phyloP scores from a whole-genome alignment of 2,888 invertebrate genomes.

The Patella caerulea region DNA sequence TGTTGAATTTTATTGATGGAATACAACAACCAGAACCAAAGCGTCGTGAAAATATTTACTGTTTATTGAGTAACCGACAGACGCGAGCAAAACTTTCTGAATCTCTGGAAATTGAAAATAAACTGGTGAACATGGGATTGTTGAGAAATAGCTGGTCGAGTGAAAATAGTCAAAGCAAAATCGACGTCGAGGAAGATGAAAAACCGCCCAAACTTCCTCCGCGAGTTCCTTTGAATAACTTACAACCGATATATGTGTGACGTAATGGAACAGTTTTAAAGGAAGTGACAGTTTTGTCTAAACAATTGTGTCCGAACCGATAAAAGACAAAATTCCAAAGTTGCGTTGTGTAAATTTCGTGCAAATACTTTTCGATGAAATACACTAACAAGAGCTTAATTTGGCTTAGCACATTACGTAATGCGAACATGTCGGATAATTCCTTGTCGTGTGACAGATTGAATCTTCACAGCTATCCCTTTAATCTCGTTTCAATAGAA shows the following conservation, averaged over 20 bases:
- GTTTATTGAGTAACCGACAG: constrained; percentile 42
- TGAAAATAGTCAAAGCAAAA: not conserved
- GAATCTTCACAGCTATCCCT: too few relatives aligned
- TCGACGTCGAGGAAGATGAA: not conserved
- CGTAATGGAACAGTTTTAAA: too few relatives aligned
- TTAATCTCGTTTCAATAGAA: too few relatives aligned
- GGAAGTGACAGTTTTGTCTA: too few relatives aligned
- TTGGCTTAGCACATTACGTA: too few relatives aligned
- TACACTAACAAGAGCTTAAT: too few relatives aligned
- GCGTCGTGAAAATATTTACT: constrained; percentile 44
- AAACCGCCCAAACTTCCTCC: not conserved
- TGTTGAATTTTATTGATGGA: constrained; percentile 44
- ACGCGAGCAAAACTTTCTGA: constrained; percentile 46
- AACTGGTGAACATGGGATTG: constrained; percentile 40
- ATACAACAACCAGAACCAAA: constrained; percentile 42
- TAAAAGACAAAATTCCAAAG: too few relatives aligned
- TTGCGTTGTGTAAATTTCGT: too few relatives aligned
- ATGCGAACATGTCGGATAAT: too few relatives aligned
- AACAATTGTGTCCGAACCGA: too few relatives aligned
- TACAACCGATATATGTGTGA: not conserved
- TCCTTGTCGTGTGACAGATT: too few relatives aligned
- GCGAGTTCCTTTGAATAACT: constrained; percentile 1
- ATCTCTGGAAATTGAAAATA: constrained; percentile 47
- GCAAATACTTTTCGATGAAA: too few relatives aligned
- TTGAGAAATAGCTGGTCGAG: constrained; percentile 12